Base-by-base conservation (phyloP, 2,113 vertebrate species). In the Oreocharis arfaki region DNA sequence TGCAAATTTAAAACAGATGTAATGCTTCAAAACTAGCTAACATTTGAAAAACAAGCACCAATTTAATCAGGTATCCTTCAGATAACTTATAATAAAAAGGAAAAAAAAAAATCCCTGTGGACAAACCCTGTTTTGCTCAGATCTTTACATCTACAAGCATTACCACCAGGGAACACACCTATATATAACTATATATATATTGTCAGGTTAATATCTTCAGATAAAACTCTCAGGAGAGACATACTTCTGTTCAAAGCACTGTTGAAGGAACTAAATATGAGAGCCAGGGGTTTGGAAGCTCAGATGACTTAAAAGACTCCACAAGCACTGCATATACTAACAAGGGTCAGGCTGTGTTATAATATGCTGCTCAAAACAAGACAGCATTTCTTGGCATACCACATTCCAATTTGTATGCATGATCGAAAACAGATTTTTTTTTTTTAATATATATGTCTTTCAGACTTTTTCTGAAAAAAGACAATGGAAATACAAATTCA, bases 381-480 rank as follows among this genome's bases (percentile, higher is more conserved):
- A 80, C 55, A 88, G 70, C 65, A 55, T 70, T 93, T 90, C 71
- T 93, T 91, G 75, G 95, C 82, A 70, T 13, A 55, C 16, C 28
- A 70, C 33, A 47, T 2, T n/a, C 33, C 33, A 80, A 74, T 91
- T 80, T 94, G 73, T 0, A 1, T 44, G 59, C 35, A 75, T 24
- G 92, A 93, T 6, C 77, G 70, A 80, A 93, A 97, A 50, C 84
- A 96, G 63, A 47, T 81, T 95, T 94, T 52, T 65, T 80, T 27
- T 80, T 74, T 77, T 33, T 19, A 11, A 77, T 59, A 67, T 90
- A 64, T 88, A 86, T 22, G 33, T 74, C 77, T 94, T 96, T 86
- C 63, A 90, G 42, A 19, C 33, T 59, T 63, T 77, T 94, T 88
- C 78, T 88, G 55, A 94, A 96, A 94, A 94, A 83, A 81, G 46